Base-by-base conservation (phyloP, 1,140 invertebrate genomes). In the Dinoponera quadriceps region DNA sequence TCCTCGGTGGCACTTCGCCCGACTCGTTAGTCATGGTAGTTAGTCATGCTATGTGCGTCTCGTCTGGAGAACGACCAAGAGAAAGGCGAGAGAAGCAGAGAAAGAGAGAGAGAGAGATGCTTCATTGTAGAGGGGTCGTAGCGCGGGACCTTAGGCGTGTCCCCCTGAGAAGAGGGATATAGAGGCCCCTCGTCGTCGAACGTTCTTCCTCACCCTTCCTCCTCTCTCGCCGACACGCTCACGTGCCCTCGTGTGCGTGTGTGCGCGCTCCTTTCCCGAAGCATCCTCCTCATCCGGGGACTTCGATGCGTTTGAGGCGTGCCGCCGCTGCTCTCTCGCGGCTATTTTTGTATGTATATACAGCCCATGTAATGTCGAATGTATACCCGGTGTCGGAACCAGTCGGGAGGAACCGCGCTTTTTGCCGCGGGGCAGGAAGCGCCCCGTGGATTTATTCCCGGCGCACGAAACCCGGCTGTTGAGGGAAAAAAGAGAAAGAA, bases 11-110 rank as follows among this genome's bases (percentile, higher is more conserved):
- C 90, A 91, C 89, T 91, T 91, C 73, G 89, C 89, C 88, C 86
- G 87, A 81, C 92, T 94, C 90, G 92, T 94, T 94, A 93, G 91
- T 92, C 92, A 90, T 84, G 90, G 87, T 89, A 91, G 90, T 92
- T 93, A 93, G 92, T 91, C 90, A 91, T 85, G 92, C 87, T 85
- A 85, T 83, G 83, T 85, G 85, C 84, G 89, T 90, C 82, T 84
- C 57, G 51, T 77, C 82, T 54, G 33, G 69, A 55, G 82, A 68
- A 85, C 85, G 73, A 73, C 55, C 66, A 74, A 75, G 74, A 84
- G 73, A 48, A 87, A 80, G 54, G 77, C 57, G 72, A 78, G 77
- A 20, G 74, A 78, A 55, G 54, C 20, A 33, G 44, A 49, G 68
- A 49, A 55, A 59, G 63, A 29, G 60, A 29, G 55, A 14, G 7